Conservation (phyloP, 2,113 vertebrate genomes). For the Platichthys flesus region DNA sequence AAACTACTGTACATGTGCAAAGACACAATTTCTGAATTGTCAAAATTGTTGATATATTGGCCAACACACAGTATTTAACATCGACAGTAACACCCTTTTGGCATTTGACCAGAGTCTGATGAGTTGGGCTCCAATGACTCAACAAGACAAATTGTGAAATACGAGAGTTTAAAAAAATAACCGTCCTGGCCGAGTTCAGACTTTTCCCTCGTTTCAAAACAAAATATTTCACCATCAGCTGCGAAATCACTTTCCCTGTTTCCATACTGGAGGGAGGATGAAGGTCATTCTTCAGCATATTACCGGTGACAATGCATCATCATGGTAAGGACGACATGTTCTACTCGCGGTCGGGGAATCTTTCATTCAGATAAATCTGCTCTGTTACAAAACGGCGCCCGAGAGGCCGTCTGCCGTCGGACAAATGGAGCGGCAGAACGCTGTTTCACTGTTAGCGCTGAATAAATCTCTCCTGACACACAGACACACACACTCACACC, state of each 20-base stretch:
- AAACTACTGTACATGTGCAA: no score
- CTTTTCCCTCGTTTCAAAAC: neutral
- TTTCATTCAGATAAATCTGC: slow-evolving; percentile 52
- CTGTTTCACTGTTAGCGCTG: slow-evolving; percentile 52
- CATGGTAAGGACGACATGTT: slow-evolving; percentile 7
- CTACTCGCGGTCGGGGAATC: slow-evolving; percentile 23
- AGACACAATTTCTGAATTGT: neutral
- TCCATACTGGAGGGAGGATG: slow-evolving; percentile 6
- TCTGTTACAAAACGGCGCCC: slow-evolving; percentile 43
- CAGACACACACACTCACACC: neutral
- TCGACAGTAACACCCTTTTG: neutral
- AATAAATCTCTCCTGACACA: slow-evolving; percentile 33
- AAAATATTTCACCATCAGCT: neutral
- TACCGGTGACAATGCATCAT: slow-evolving; percentile 21
- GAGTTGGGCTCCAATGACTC: neutral
- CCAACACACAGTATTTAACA: no score
- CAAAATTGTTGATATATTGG: no score
- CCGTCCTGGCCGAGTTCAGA: neutral
- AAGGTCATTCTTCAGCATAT: slow-evolving; percentile 25
- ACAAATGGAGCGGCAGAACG: slow-evolving; percentile 22
- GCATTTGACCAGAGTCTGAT: neutral
- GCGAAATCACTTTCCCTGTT: neutral
- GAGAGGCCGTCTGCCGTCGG: slow-evolving; percentile 31
- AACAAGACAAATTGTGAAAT: neutral
- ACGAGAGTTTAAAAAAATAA: neutral